Evolutionary conservation across 2,888 invertebrate genomes (phyloP), one percentile per base, ranked within the genome.

Genomic region (Cephus pulcher): DNA sequence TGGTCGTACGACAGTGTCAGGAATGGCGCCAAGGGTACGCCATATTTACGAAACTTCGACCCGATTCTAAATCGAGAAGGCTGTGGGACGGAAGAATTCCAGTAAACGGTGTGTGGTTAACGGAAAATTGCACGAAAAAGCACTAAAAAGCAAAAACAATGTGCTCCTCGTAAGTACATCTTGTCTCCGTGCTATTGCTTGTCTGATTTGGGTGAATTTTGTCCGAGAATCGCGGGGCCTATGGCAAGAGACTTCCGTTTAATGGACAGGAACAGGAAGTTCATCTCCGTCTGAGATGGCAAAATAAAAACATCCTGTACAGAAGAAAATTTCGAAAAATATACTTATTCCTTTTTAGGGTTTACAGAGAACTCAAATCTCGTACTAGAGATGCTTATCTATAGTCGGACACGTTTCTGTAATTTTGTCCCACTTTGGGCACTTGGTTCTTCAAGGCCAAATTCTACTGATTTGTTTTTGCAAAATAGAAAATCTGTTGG

Each of bases 211-310:
- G 80, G 80, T 83, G 79, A 82, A 83, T 85, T 84, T 85, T 83
- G 82, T 80, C 80, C 81, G 82, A 82, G 84, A 85, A 86, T 84
- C 86, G 85, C 87, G 85, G 88, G 86, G 89, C 90, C 89, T 90
- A 90, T 90, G 89, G 89, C 89, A 90, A 88, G 89, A 89, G 88
- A 90, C 90, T 90, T 90, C 90, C 90, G 90, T 89, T 90, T 84
- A 82, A 87, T 86, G 86, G 86, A 91, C 91, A 91, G 91, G 91
- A 91, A 91, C 91, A 91, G 91, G 91, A 91, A 91, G 91, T 91
- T 88, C 87, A 87, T 86, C 84, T 81, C 87, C 81, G 76, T 81
- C 84, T 85, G 83, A 84, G 85, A 88, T 87, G 85, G 88, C 88
- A 83, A 88, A 89, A 89, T 88, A 90, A 90, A 88, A 90, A 90